Conservation (phyloP, 1,140 invertebrate species). For the Microvelia longipes region DNA sequence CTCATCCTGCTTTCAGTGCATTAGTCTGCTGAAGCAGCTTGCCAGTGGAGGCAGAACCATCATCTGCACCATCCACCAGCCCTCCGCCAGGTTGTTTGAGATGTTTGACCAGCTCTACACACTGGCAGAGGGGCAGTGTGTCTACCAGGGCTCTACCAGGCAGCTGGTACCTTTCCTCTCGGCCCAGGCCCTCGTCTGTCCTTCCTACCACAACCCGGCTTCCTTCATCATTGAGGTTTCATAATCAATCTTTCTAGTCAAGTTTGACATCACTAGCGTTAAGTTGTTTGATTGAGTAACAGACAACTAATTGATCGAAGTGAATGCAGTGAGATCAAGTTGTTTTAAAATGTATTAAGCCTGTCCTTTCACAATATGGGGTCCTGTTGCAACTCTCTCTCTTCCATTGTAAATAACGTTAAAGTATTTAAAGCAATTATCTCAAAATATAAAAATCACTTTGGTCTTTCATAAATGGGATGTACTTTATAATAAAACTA, state of each 20-base stretch:
- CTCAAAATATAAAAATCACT: no score
- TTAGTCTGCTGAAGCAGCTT: slow-evolving; percentile 61
- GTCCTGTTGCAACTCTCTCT: no score
- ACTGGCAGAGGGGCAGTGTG: slow-evolving; percentile 69
- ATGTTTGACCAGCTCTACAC: slow-evolving; percentile 91
- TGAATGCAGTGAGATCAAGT: no score
- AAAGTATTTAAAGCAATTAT: no score
- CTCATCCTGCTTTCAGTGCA: slow-evolving; percentile 74
- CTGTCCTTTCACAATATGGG: no score
- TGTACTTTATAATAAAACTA: no score
- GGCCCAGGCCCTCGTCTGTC: slow-evolving; percentile 63
- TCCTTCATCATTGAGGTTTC: slow-evolving; percentile 56
- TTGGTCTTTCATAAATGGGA: no score
- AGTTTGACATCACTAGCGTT: no score
- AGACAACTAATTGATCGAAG: no score
- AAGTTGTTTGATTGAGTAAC: no score
- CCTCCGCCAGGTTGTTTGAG: slow-evolving; percentile 83
- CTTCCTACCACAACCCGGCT: slow-evolving; percentile 87
- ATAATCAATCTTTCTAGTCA: slow-evolving; percentile 25
- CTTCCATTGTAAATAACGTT: no score
- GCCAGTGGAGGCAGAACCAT: slow-evolving; percentile 78
- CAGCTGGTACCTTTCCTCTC: slow-evolving; percentile 68
- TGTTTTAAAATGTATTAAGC: no score
- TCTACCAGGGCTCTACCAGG: slow-evolving; percentile 64
- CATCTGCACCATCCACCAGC: slow-evolving; percentile 92